Conservation (phyloP, 2,113 vertebrate species). For the Amphiprion percula region DNA sequence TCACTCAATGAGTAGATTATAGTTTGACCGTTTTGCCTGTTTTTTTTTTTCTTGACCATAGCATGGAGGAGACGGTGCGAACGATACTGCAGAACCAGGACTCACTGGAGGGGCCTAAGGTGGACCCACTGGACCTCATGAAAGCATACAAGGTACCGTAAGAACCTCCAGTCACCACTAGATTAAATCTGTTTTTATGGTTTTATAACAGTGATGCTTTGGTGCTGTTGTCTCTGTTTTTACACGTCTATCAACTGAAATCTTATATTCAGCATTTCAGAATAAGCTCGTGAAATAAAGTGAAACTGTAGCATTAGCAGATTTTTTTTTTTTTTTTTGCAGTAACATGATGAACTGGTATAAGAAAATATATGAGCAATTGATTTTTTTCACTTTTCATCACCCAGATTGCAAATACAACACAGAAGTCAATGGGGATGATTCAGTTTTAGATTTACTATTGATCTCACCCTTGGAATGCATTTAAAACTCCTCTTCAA, state of each 20-base stretch:
- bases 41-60: slow-evolving; percentile 62
- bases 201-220: not conserved
- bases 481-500: not conserved
- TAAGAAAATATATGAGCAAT: not conserved
- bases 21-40: slow-evolving; percentile 8
- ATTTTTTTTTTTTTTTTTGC: not conserved
- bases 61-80: slow-evolving; percentile 94
- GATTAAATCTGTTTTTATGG: not conserved
- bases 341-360: not conserved
- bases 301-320: not conserved
- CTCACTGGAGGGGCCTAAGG: slow-evolving; percentile 85
- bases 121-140: slow-evolving; percentile 88
- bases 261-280: not conserved
- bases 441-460: not conserved
- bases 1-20: not conserved
- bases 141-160: slow-evolving; percentile 88
- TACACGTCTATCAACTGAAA: not conserved
- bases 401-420: not conserved
- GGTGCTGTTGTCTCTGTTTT: no score
- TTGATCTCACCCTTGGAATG: not conserved
- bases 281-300: not conserved
- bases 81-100: slow-evolving; percentile 90
- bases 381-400: not conserved
- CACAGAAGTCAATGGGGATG: not conserved
- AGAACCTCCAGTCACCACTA: not conserved